Base-by-base conservation (phyloP, 2,797 vertebrate genomes). In the Poecilia velifera region DNA sequence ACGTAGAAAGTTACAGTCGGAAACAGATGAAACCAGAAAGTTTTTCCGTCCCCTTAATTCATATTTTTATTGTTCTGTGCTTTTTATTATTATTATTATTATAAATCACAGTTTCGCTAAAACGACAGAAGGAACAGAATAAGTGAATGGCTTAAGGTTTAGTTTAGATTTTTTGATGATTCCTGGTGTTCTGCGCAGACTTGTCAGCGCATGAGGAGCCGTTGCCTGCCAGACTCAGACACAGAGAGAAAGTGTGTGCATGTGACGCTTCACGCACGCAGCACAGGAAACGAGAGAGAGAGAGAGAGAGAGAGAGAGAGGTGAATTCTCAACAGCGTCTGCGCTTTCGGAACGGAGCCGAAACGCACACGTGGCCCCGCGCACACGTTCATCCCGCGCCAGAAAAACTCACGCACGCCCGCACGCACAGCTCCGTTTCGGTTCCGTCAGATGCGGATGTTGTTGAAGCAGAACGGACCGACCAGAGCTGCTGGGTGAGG, bases 381-480 rank as follows among this genome's bases (percentile, higher is more conserved):
- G 39, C 49, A 34, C 73, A 28, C 49, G 28, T 6, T 20, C 46
- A 41, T 49, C 31, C 47, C 2, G 28, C 31, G 10, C 62, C 46
- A 34, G 47, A 9, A 39, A 51, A 57, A 28, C 34, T 22, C 51
- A 36, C 31, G 8, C 25, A 28, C 46, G 28, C 79, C 31, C 59
- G 16, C 45, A 8, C 49, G 6, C 79, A 64, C 14, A 31, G 75
- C 66, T 47, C 43, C 71, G 71, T 84, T 82, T 91, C 80, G 76
- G 86, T 87, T 89, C 83, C 74, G 82, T 88, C 84, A 83, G 41
- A 85, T 71, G 86, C 76, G 83, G 90, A 87, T 92, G 91, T 93
- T 90, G 88, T 86, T 79, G 83, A 82, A 80, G 90, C 91, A 80
- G 80, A 73, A 74, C 77, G 62, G 79, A 80, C 89, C 73, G 70